Conservation (phyloP, 2,113 vertebrate genomes). For the Tyto alba region DNA sequence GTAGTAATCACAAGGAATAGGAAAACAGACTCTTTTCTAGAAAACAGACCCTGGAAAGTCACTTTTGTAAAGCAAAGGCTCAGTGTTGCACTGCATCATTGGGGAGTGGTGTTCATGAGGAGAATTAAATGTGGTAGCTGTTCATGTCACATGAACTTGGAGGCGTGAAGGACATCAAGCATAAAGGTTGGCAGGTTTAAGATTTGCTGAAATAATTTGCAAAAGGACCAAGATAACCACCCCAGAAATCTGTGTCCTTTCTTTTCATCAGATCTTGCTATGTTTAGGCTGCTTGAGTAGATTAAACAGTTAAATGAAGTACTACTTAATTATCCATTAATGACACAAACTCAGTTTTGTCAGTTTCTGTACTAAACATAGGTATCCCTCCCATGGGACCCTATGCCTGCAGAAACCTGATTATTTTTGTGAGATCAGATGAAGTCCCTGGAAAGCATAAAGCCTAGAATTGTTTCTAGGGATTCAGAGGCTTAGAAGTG, state of each 20-base stretch:
- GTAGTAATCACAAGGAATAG: background rate
- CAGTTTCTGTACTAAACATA: background rate
- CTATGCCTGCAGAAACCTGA: background rate
- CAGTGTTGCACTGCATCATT: background rate
- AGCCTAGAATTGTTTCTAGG: background rate
- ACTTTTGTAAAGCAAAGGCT: background rate
- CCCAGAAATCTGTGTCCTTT: background rate
- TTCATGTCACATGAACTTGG: background rate
- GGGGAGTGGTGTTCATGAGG: background rate
- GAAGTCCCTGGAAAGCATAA: background rate
- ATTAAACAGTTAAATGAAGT: background rate
- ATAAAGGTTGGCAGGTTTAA: background rate
- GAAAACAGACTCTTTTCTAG: background rate
- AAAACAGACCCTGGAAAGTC: background rate
- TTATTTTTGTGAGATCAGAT: background rate
- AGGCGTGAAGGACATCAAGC: background rate
- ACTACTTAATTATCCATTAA: background rate
- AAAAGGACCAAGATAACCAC: background rate
- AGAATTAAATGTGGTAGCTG: background rate
- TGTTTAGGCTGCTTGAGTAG: background rate
- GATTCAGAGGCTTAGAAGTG: background rate
- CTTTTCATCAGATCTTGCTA: background rate
- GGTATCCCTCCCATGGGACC: background rate
- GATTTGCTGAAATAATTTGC: background rate
- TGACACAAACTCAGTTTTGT: background rate